phyloP scores from a whole-genome alignment of 2,113 vertebrate genomes.

The Aptenodytes forsteri region DNA sequence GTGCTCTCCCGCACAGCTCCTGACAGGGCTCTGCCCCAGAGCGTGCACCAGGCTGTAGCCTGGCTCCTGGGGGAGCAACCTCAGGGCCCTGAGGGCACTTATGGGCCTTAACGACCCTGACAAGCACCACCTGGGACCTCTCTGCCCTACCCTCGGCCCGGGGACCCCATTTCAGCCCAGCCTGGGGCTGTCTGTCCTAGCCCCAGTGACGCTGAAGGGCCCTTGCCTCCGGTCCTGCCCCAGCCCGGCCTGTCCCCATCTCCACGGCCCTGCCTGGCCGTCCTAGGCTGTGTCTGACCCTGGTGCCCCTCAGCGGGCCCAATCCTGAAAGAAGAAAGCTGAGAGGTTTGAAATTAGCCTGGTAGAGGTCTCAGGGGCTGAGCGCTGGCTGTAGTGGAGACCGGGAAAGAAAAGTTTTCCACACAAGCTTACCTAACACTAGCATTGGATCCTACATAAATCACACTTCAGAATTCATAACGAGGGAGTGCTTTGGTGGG shows the following conservation, averaged over 20 bases:
- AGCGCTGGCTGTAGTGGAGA: background rate
- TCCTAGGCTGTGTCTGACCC: background rate
- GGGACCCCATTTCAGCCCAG: background rate
- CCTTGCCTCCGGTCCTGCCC: background rate
- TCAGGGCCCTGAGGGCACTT: fast-evolving
- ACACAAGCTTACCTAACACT: background rate
- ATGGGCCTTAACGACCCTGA: background rate
- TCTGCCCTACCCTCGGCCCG: background rate
- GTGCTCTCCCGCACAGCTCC: fast-evolving
- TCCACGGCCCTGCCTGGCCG: fast-evolving
- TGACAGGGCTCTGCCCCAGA: fast-evolving
- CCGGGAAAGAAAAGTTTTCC: background rate
- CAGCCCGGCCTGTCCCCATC: background rate
- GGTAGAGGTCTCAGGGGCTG: fast-evolving
- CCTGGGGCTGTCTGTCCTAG: background rate
- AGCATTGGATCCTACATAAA: background rate
- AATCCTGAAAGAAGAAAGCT: background rate
- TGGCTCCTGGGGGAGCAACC: fast-evolving
- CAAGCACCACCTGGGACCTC: background rate
- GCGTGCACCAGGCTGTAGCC: fast-evolving
- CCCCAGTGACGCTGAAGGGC: background rate
- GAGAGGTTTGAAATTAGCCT: background rate
- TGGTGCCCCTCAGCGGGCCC: background rate
- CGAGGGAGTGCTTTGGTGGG: background rate
- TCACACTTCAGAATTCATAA: background rate